Evolutionary conservation across 2,888 invertebrate species (phyloP).

Genomic region (Byasa hedistus): DNA sequence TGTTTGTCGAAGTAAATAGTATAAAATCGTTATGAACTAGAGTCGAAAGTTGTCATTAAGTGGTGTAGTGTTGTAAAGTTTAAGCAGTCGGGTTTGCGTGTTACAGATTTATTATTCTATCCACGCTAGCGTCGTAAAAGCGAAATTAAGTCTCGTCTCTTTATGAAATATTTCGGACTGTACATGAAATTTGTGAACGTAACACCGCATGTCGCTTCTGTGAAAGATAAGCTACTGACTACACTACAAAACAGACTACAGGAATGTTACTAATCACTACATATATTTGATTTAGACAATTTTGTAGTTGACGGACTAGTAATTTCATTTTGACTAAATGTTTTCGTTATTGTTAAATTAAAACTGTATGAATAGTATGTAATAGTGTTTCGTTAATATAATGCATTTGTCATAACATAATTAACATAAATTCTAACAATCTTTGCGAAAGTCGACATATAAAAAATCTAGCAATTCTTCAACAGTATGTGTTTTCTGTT

Average conservation of each 20-base stretch:
- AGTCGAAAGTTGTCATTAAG: neutral
- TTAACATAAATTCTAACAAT: no score
- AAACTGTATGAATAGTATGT: no score
- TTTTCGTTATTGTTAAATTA: no score
- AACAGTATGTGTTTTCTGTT: no score
- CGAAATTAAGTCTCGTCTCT: slow-evolving; percentile 10
- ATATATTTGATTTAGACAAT: no score
- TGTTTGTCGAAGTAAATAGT: neutral
- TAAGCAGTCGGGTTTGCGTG: neutral
- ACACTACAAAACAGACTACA: neutral
- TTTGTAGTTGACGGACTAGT: no score
- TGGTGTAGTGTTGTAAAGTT: neutral
- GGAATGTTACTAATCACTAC: no score
- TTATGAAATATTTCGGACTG: slow-evolving; percentile 13
- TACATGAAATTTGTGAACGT: neutral
- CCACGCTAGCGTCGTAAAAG: neutral
- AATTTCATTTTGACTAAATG: no score
- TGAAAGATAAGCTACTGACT: neutral
- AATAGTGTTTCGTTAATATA: no score
- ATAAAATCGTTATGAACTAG: neutral
- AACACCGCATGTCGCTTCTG: neutral
- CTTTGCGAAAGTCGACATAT: no score
- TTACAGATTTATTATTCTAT: slow-evolving; percentile 7
- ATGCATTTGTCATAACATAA: no score
- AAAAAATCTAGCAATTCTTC: no score